These are phyloP conservation scores for Galerucella calmariensis DNA, from an alignment of 2,888 invertebrate species.

Conservation along the genomic window DNA sequence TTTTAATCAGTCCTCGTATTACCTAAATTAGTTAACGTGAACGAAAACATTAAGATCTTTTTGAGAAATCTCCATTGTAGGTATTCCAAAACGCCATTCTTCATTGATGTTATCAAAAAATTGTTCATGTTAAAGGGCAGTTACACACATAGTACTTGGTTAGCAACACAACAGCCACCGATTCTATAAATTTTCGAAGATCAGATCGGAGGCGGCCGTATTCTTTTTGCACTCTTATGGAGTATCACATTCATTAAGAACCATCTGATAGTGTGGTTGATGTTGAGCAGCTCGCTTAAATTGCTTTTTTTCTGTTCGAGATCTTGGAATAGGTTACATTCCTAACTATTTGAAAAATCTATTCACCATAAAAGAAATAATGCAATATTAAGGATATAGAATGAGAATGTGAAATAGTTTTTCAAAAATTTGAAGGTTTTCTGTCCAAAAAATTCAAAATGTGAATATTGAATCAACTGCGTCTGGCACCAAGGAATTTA, in stretches of 20 bases:
- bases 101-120: conserved; percentile 56
- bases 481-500: too few relatives aligned
- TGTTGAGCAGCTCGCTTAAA: conserved; percentile 50
- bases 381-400: too few relatives aligned
- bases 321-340: conserved; percentile 54
- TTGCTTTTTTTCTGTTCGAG: conserved; percentile 50
- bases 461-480: too few relatives aligned
- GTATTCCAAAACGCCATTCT: conserved; percentile 42
- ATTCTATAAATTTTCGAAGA: conserved; percentile 58
- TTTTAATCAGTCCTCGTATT: not conserved
- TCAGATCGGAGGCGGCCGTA: conserved; percentile 22
- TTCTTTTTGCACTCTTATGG: conserved; percentile 19
- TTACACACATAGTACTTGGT: conserved; percentile 49
- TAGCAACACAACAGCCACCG: conserved; percentile 41
- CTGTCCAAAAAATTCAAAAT: too few relatives aligned
- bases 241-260: conserved; percentile 62
- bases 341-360: conserved; percentile 44
- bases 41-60: not conserved
- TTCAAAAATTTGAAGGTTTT: too few relatives aligned
- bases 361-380: too few relatives aligned
- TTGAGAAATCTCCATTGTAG: conserved; percentile 15
- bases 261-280: conserved; percentile 58
- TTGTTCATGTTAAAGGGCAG: conserved; percentile 59
- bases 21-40: not conserved
- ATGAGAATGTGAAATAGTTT: too few relatives aligned